Evolutionary conservation across 2,797 vertebrate species (phyloP), one percentile per base, ranked within the genome.

Genomic region (Ambastaia sidthimunki): DNA sequence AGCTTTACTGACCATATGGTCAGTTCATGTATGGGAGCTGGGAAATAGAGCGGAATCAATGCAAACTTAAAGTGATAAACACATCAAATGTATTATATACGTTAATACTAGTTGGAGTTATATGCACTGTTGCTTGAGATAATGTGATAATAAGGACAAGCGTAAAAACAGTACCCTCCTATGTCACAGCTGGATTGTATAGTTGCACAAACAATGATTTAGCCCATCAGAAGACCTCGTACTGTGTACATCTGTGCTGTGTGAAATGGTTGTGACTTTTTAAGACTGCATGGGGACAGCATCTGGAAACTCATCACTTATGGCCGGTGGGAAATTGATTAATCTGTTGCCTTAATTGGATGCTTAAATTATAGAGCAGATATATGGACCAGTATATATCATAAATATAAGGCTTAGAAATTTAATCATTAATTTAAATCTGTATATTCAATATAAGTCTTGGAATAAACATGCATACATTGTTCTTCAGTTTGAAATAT

Each of bases 241-340:
- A 37, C 16, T 44, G 44, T 68, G 44, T 7, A 23, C 19, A 68
- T 12, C 55, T 71, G 41, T 62, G 47, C 68, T n/a, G 41, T 25
- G 12, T 19, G 65, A 3, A 15, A 57, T 0, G 59, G 65, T 71
- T 71, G 7, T 71, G 55, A 37, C 9, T 23, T 72, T 62, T 66
- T 19, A 66, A 44, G 59, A 52, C 70, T 70, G 72, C 77, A 73
- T 28, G 69, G 34, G 19, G 77, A 60, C 77, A 80, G 70, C 60
- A 72, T 73, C 60, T 73, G 59, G 48, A 72, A 79, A 66, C 18
- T 18, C 44, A 11, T 37, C 18, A 23, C 15, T 7, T 25, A 62
- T 31, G 6, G 59, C 21, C 4, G 11, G 19, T 59, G 5, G 10
- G 19, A 60, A 60, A 25, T 2, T 6, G 1, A 15, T 60, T 37